phyloP scores from a whole-genome alignment of 2,797 vertebrate genomes.

The Decapterus maruadsi region DNA sequence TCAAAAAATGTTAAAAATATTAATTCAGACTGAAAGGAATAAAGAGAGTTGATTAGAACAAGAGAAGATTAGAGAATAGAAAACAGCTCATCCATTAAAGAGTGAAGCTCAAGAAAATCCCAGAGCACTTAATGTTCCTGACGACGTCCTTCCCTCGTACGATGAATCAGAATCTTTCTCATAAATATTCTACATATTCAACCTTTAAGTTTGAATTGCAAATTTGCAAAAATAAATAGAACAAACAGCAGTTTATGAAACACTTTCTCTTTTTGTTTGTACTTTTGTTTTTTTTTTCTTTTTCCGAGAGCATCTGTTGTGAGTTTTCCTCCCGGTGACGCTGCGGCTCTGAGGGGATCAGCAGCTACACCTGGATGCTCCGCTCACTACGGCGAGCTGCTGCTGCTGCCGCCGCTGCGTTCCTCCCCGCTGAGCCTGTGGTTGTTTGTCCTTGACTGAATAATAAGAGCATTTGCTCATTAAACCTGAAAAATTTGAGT shows the following conservation, averaged over 20 bases:
- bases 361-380: slow-evolving; percentile 60
- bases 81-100: slow-evolving; percentile 4
- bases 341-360: slow-evolving; percentile 19
- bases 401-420: neutral
- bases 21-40: slow-evolving; percentile 3
- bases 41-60: slow-evolving; percentile 9
- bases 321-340: slow-evolving; percentile 2
- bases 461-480: slow-evolving; percentile 53
- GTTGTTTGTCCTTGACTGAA: slow-evolving; percentile 52
- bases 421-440: slow-evolving; percentile 43
- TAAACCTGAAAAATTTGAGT: too few species aligned
- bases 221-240: too few species aligned
- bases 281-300: neutral
- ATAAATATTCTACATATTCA: too few species aligned
- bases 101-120: neutral
- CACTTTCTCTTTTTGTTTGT: neutral
- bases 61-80: slow-evolving; percentile 18
- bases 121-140: neutral
- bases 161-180: neutral
- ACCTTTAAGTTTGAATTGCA: too few species aligned
- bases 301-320: slow-evolving; percentile 39
- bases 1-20: too few species aligned
- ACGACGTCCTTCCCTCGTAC: neutral
- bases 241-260: neutral
- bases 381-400: slow-evolving; percentile 22